Evolutionary conservation across 1,140 invertebrate genomes (phyloP), one percentile per base, ranked within the genome.

Genomic region (Himalopsyche phryganea): DNA sequence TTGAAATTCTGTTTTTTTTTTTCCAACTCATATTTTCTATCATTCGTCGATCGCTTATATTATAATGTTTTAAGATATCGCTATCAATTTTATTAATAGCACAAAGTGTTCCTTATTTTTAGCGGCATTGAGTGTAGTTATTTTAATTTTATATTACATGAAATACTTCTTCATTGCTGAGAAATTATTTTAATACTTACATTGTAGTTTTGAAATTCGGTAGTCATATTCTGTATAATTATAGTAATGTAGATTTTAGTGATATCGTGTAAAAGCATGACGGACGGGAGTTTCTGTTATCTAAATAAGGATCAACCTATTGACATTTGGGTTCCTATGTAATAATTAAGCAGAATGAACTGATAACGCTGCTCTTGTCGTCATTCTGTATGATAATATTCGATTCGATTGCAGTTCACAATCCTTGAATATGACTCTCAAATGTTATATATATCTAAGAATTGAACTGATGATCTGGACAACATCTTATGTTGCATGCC

Each of bases 61-160:
- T 41, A 13, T 41, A 41, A 3, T 14, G n/a, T 41, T 14, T 41
- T 14, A 36, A 46, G 38, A 17, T 36, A 54, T 45, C 36, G 32
- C 51, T 54, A 38, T 40, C n/a, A 40, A 40, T 40, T 15, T 15
- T 40, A 40, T 36, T 18, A 46, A 54, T 35, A 52, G 50, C 50
- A 54, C 51, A 54, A 38, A 23, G 51, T 54, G 51, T 46, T 54
- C 51, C 51, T 54, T 54, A 54, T 18, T 20, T 11, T 46, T 46
- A 54, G 51, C 51, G 51, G 51, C 51, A 54, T 54, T 46, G 32
- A 54, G 42, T 54, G 51, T 54, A 54, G 51, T 54, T 54, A 54
- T 54, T 18, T 54, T 7, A 32, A 38, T 18, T 50, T 44, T 32
- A 28, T 28, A 28, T 28, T 28, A 9, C 9, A 28, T 28, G 9